Base-by-base conservation (phyloP, 2,113 vertebrate species). In the Emydocephalus ijimae region DNA sequence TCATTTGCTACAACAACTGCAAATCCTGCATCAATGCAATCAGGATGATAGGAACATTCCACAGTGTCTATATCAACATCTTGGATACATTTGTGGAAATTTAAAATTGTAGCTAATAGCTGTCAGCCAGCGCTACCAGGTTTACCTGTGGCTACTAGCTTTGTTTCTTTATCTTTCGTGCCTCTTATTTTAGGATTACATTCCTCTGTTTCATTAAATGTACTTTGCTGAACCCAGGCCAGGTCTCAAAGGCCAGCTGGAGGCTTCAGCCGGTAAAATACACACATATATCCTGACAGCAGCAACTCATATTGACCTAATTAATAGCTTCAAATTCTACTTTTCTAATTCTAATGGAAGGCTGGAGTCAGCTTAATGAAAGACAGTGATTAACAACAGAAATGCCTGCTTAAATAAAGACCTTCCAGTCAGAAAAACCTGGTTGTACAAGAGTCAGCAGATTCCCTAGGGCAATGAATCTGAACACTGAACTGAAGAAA, bases 1-100 rank as follows among this genome's bases (percentile, higher is more conserved):
- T 94, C 96, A 94, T 94, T 91, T 91, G 88, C 93, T 93, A 89
- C 55, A 74, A 23, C 92, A 89, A 50, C 88, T 94, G 93, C 89
- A 96, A 95, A 96, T 93, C 85, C 90, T 93, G 91, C 90, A 91
- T n/a, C 61, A 56, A 56, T 45, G 9, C 69, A 86, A 88, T 85
- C 91, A 91, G 85, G 91, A 64, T 9, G 90, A 81, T 74, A 94
- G 90, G 88, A 95, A 86, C 43, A 55, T 45, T 88, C 50, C 86
- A 87, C 39, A 4, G 55, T 21, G 50, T 29, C 50, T 55, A 29
- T 52, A 55, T 18, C 29, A 15, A n/a, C 26, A 29, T 15, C 29
- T 21, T n/a, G 26, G 18, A 54, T 18, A 29, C 15, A 9, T 88
- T 34, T 18, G 18, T 7, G 87, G 50, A 55, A 88, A 88, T 34